A percentile compares a stretch with the other conserved stretches of the same genome.
Evolutionary conservation across 92 coral and sea anemone species (phyloP).

Genomic region (Heteractis magnifica): DNA sequence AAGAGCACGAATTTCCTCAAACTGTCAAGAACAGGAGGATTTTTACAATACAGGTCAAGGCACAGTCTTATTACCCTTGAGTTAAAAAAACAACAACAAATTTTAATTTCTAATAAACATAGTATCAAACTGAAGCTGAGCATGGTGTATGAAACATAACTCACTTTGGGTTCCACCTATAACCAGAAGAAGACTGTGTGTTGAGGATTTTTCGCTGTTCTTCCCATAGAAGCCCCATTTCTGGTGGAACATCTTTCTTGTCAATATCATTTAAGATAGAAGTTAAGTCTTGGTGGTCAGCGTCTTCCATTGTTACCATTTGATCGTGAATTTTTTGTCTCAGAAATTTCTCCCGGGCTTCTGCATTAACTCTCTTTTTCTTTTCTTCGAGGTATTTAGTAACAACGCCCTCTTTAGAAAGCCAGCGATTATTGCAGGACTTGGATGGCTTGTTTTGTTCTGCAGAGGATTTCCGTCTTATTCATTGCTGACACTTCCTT

Average conservation of each 20-base stretch:
- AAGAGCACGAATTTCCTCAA: conserved; percentile 16
- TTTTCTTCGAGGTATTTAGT: background rate
- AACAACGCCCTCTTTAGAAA: background rate
- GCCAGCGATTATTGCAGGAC: conserved; percentile 6
- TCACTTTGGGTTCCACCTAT: too few species aligned
- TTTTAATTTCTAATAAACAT: too few species aligned
- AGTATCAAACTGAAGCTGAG: too few species aligned
- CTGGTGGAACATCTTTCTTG: background rate
- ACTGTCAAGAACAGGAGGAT: conserved; percentile 52
- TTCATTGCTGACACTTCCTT: background rate
- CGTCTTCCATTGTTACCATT: conserved; percentile 10
- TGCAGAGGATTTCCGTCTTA: background rate
- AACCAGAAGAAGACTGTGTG: background rate
- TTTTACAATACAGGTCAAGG: conserved; percentile 58
- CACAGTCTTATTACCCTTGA: conserved; percentile 48
- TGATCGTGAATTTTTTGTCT: conserved; percentile 18
- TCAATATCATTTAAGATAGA: conserved; percentile 8
- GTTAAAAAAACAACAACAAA: too few species aligned
- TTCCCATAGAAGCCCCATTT: background rate
- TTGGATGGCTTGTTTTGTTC: background rate
- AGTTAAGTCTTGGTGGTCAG: conserved; percentile 14
- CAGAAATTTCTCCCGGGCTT: conserved; percentile 15
- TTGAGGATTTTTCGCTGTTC: conserved; percentile 6
- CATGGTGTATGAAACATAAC: background rate
- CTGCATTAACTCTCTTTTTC: conserved; percentile 17